Evolutionary conservation across 2,797 vertebrate species (phyloP), one percentile per base, ranked within the genome.

Genomic region (Notolepis coatsorum): DNA sequence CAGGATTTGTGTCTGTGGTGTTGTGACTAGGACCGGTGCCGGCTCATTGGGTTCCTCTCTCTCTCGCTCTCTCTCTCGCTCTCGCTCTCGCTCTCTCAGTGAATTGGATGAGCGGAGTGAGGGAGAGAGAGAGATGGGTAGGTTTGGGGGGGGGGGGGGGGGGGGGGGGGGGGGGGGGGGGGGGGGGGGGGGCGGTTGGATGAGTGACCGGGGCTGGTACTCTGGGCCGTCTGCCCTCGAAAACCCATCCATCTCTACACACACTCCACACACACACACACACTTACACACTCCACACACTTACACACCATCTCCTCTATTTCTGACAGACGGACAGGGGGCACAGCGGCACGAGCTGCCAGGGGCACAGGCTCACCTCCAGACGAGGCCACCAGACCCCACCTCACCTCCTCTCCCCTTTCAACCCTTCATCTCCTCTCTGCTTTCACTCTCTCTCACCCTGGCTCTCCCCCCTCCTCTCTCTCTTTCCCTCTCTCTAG

Each of bases 321-420:
- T 46, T 76, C 61, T 12, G 48, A 77, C 82, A 84, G 84, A 85
- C 72, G 38, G 73, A 42, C 65, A 55, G 9, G 61, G 69, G 61
- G 71, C n/a, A n/a, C n/a, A n/a, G n/a, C n/a, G n/a, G n/a, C n/a
- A n/a, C n/a, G n/a, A 49, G 51, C 61, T 65, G 71, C 75, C 56
- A 6, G 73, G 78, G 80, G 79, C 73, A 68, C 69, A 43, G 71
- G 61, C 85, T 92, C 84, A 89, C 92, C 91, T 92, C 87, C 87
- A 91, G 88, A 91, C 88, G 78, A 91, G 91, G 92, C 88, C 84
- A 65, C 69, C 77, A 66, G 68, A 79, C 84, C 81, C 82, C 7
- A 45, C 59, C 65, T 79, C 75, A 82, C 79, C 85, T 25, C 38
- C 3, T 38, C 12, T 30, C 47, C 55, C 67, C 24, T 12, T 28